Conservation (phyloP, 2,888 invertebrate species). For the Pollenia labialis region DNA sequence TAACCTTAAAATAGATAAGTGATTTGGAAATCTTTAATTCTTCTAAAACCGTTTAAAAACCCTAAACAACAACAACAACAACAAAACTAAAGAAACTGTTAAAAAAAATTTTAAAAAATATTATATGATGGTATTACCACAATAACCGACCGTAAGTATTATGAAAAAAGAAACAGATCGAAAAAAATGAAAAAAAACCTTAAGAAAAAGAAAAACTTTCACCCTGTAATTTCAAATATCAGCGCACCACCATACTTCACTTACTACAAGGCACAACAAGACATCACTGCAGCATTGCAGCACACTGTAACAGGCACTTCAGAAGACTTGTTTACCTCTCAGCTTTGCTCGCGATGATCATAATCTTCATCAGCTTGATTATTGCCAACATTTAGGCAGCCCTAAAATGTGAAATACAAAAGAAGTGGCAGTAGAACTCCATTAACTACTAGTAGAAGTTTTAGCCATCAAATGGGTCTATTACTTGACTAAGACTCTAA, state of each 20-base stretch:
- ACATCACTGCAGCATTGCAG: neutral
- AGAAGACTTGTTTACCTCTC: constrained; percentile 36
- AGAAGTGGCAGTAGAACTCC: constrained; percentile 45
- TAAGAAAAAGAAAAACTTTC: constrained; percentile 71
- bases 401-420: constrained; percentile 32
- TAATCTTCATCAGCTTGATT: neutral
- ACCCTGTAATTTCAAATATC: constrained; percentile 67
- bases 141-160: constrained; percentile 48
- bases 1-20: neutral
- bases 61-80: neutral
- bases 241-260: constrained; percentile 10
- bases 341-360: constrained; percentile 12
- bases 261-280: neutral
- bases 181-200: constrained; percentile 20
- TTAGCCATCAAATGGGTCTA: constrained; percentile 36
- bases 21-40: constrained; percentile 17
- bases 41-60: constrained; percentile 16
- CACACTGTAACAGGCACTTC: constrained; percentile 5
- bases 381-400: constrained; percentile 1
- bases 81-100: constrained; percentile 28
- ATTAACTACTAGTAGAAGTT: neutral
- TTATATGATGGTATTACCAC: constrained; percentile 52
- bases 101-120: constrained; percentile 44
- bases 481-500: neutral
- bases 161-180: constrained; percentile 49